These are phyloP conservation scores for Eupithecia pulchellata DNA, from an alignment of 2,888 invertebrate genomes.

Conservation along the genomic window DNA sequence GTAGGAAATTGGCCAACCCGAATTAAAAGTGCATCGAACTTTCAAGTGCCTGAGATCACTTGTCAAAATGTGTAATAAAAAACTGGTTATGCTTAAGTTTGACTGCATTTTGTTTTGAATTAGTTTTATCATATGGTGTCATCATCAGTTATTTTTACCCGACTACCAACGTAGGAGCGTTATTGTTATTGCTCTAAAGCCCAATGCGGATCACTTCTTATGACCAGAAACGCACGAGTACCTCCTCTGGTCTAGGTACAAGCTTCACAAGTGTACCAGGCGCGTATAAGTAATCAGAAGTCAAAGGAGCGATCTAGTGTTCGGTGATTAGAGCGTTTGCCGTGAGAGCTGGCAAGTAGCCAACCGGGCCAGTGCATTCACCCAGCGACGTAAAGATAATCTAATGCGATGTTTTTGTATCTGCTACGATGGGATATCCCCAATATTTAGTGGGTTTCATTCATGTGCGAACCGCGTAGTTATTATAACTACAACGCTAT, in stretches of 20 bases:
- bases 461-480: conserved; percentile 27
- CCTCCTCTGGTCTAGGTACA: conserved; percentile 56
- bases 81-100: conserved; percentile 48
- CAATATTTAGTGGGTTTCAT: conserved; percentile 53
- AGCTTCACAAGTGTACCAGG: conserved; percentile 73
- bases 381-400: conserved; percentile 71
- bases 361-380: conserved; percentile 84
- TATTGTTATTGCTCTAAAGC: not conserved
- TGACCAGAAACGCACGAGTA: conserved; percentile 39
- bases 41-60: conserved; percentile 48
- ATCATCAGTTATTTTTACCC: not conserved
- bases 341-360: conserved; percentile 80
- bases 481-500: not conserved
- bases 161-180: not conserved
- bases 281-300: conserved; percentile 76
- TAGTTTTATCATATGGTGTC: conserved; percentile 7
- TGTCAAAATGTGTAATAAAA: conserved; percentile 53
- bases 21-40: conserved; percentile 61
- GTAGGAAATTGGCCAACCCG: conserved; percentile 40
- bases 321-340: conserved; percentile 79
- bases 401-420: conserved; percentile 72
- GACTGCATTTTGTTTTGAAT: conserved; percentile 14
- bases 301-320: conserved; percentile 72
- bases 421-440: conserved; percentile 59
- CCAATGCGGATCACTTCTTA: not conserved